Percentiles rank a stretch among this genome's conserved stretches.
Evolutionary conservation across 2,888 invertebrate genomes (phyloP).

Genomic region (Machimus rusticus): DNA sequence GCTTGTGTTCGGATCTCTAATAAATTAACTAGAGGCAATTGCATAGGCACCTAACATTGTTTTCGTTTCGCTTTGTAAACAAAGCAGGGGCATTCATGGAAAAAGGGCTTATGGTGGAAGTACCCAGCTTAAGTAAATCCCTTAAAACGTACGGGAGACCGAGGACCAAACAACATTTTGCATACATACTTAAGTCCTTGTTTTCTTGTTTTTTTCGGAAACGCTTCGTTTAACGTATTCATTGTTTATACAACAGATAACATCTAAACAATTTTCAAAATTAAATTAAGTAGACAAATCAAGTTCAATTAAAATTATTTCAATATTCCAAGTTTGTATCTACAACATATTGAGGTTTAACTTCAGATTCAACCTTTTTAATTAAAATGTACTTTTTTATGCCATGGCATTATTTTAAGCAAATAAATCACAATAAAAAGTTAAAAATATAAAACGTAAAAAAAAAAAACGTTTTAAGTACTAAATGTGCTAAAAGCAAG

Average conservation of each 20-base stretch:
- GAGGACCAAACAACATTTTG: background rate
- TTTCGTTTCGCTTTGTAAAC: background rate
- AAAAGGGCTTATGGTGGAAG: background rate
- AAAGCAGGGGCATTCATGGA: background rate
- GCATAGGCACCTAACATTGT: background rate
- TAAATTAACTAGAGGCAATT: background rate
- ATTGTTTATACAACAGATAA: background rate
- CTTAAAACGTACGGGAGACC: background rate
- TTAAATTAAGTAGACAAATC: too few relatives aligned
- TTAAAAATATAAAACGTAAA: too few relatives aligned
- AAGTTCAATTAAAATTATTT: too few relatives aligned
- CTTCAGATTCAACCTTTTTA: too few relatives aligned
- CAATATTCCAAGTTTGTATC: too few relatives aligned
- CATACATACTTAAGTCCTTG: background rate
- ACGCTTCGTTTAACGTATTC: background rate
- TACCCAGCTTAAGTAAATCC: background rate
- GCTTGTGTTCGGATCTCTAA: background rate
- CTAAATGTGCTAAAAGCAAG: too few relatives aligned
- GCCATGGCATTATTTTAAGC: too few relatives aligned
- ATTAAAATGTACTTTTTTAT: too few relatives aligned
- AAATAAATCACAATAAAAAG: too few relatives aligned
- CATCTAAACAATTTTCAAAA: too few relatives aligned
- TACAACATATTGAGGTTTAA: too few relatives aligned
- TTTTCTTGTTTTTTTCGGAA: background rate
- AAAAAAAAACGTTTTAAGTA: too few relatives aligned